Percentiles rank a stretch among this genome's conserved stretches.
phyloP scores from a whole-genome alignment of 1,140 invertebrate genomes.

The Atopsyche davidsoni region DNA sequence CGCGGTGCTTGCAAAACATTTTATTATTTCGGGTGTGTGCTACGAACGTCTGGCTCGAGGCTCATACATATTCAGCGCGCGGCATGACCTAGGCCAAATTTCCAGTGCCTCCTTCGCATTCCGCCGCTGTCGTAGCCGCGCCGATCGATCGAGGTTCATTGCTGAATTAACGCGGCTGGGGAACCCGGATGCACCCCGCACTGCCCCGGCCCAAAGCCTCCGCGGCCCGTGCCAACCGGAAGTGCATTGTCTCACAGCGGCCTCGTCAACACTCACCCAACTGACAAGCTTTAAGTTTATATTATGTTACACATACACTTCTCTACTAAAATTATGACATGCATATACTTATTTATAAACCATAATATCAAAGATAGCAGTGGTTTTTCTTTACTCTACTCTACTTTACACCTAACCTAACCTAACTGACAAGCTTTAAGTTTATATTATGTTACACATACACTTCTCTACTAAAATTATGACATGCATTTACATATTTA shows the following conservation, averaged over 20 bases:
- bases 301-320: too few species aligned
- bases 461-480: too few species aligned
- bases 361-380: too few species aligned
- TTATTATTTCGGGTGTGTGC: constrained; percentile 29
- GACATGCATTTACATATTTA: too few species aligned
- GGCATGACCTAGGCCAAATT: constrained; percentile 31
- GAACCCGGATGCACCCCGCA: background rate
- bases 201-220: background rate
- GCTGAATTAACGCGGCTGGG: constrained; percentile 7
- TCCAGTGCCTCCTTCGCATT: constrained; percentile 30
- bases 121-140: constrained; percentile 2
- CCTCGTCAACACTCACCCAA: too few species aligned
- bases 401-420: too few species aligned
- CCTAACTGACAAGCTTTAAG: too few species aligned
- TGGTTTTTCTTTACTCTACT: too few species aligned
- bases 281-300: too few species aligned
- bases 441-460: too few species aligned
- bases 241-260: background rate
- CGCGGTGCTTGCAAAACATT: constrained; percentile 21
- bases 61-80: constrained; percentile 32
- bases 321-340: too few species aligned
- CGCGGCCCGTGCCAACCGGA: constrained; percentile 6
- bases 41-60: constrained; percentile 21
- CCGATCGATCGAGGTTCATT: constrained; percentile 23
- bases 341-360: too few species aligned